phyloP scores from a whole-genome alignment of 37 sponge, comb jelly and placozoan genomes.

The Agelas oroides region DNA sequence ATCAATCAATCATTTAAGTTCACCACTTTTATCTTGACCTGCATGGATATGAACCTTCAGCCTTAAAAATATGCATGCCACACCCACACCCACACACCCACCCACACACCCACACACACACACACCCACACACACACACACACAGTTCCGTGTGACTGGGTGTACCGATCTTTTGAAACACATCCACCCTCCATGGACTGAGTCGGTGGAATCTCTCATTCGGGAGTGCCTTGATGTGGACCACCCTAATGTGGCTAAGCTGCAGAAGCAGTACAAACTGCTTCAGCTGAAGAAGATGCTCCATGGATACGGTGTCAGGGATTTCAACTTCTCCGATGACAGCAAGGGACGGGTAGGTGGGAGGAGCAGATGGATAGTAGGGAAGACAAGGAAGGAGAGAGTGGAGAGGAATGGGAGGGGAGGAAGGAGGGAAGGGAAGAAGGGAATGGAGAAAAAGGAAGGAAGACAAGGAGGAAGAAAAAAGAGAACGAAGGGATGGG shows the following conservation, averaged over 20 bases:
- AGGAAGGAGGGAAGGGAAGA: no score
- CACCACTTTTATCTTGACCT: no score
- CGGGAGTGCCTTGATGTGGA: slow-evolving; percentile 32
- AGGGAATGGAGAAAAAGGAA: no score
- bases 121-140: background rate
- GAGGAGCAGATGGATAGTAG: no score
- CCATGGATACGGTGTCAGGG: slow-evolving; percentile 59
- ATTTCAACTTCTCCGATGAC: slow-evolving; percentile 54
- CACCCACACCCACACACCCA: background rate
- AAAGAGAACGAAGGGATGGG: no score
- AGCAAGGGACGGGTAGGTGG: slow-evolving; percentile 35
- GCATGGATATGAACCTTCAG: no score
- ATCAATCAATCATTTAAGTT: no score
- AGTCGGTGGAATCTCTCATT: slow-evolving; percentile 62
- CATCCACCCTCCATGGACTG: slow-evolving; percentile 55
- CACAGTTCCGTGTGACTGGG: slow-evolving; percentile 45
- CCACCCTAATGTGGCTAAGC: slow-evolving; percentile 34
- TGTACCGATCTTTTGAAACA: slow-evolving; percentile 56
- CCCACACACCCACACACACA: background rate
- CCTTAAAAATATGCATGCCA: no score
- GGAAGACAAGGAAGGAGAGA: no score
- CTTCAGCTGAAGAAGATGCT: slow-evolving; percentile 63
- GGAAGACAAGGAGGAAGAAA: no score
- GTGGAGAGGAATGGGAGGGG: no score
- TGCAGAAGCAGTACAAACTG: slow-evolving; percentile 53